Evolutionary conservation across 2,888 invertebrate species (phyloP), one percentile per base, ranked within the genome.

Genomic region (Noctuana brunneofusca): DNA sequence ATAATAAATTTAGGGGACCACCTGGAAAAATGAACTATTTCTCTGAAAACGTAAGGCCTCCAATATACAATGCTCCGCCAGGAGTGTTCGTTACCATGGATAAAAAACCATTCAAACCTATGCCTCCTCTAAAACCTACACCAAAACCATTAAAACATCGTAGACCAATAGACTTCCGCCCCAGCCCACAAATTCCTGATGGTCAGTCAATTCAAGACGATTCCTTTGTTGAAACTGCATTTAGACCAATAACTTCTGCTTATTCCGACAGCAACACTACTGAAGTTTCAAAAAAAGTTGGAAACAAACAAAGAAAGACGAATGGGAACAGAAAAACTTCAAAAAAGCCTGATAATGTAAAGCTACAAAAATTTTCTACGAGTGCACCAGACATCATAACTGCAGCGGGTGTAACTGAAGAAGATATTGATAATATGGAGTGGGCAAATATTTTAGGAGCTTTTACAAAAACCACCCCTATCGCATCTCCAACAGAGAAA

Each of bases 41-140:
- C 64, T 72, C 81, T 2, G 89, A 89, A 11, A 83, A 84, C 52
- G 78, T 89, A 41, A 79, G 91, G 64, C 88, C 89, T 3, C 90
- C 90, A 3, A 78, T 91, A 11, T 90, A 86, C 66, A 90, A 86
- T 68, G 88, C 91, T 11, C 91, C 90, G 0, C 91, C 90, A 0
- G 91, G 91, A 30, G 85, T 91, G 2, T 90, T 91, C 63, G 84
- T 84, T 9, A 87, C 87, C 4, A 87, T 88, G 88, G 90, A 91
- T 63, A 91, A 89, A 66, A 91, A 91, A 56, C 89, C 90, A 1
- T 90, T 91, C 58, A 91, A 89, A 67, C 91, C 91, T 6, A 80
- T 91, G 87, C 91, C 91, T 12, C 90, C 90, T 1, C 62, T 90
- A n/a, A 90, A 89, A 65, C 78, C 84, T 54, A 66, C 73, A 1